These are phyloP conservation scores for Physocephala rufipes DNA, from an alignment of 2,888 invertebrate species.

Conservation along the genomic window DNA sequence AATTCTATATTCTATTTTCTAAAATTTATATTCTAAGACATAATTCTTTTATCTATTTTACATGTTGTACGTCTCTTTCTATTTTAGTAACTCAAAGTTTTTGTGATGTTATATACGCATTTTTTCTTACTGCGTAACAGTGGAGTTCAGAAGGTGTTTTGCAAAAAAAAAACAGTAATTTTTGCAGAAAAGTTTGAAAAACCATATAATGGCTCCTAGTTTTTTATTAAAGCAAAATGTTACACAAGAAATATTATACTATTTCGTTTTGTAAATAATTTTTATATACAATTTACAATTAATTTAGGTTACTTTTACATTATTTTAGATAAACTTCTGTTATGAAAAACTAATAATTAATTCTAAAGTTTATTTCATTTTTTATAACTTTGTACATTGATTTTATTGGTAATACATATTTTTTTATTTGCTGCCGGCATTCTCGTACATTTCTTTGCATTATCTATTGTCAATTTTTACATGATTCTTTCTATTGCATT, in stretches of 20 bases:
- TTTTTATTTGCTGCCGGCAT: conserved; percentile 13
- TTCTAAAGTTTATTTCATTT: background rate
- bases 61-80: conserved; percentile 20
- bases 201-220: conserved; percentile 29
- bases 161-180: background rate
- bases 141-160: conserved; percentile 13
- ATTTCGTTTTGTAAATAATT: background rate
- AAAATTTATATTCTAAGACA: conserved; percentile 17
- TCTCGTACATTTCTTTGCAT: conserved; percentile 25
- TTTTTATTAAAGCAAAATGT: conserved; percentile 27
- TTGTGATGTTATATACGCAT: conserved; percentile 18
- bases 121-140: conserved; percentile 12
- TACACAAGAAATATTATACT: background rate
- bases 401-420: too few species aligned
- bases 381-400: background rate
- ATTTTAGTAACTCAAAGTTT: conserved; percentile 27
- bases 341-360: background rate
- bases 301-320: too few species aligned
- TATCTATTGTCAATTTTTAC: conserved; percentile 48
- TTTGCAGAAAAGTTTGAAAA: conserved; percentile 24
- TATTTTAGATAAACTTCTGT: too few species aligned
- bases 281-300: too few species aligned
- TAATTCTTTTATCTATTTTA: conserved; percentile 17
- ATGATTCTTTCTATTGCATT: conserved; percentile 19
- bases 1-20: conserved; percentile 24